Evolutionary conservation across 2,888 invertebrate species (phyloP).

Genomic region (Brachyopa scutellaris): DNA sequence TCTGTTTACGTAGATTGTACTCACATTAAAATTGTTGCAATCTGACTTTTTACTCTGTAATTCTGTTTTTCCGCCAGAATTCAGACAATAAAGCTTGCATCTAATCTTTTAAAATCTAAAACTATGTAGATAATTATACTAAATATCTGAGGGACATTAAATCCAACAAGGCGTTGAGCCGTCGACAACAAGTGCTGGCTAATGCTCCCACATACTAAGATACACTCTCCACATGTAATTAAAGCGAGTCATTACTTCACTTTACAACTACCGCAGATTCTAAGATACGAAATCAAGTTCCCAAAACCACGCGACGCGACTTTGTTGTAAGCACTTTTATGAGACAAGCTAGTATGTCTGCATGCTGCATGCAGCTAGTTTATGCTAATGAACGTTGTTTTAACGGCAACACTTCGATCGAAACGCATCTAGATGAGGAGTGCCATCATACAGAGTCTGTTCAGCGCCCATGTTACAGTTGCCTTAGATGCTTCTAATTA

Average conservation of each 20-base stretch:
- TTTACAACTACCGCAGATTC: slow-evolving; percentile 34
- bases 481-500: slow-evolving; percentile 11
- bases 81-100: no score
- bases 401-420: slow-evolving; percentile 19
- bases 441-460: neutral
- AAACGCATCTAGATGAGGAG: neutral
- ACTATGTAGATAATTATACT: no score
- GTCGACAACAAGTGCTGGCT: no score
- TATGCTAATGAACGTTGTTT: slow-evolving; percentile 50
- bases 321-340: slow-evolving; percentile 9
- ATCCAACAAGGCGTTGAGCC: no score
- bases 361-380: slow-evolving; percentile 33
- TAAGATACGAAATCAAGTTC: slow-evolving; percentile 12
- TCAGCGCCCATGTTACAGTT: neutral
- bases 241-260: slow-evolving; percentile 31
- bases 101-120: no score
- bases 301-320: neutral
- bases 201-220: slow-evolving; percentile 17
- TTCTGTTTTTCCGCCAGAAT: no score
- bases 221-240: slow-evolving; percentile 33
- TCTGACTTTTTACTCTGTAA: no score
- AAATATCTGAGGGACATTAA: no score
- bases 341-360: slow-evolving; percentile 41
- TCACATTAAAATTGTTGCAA: no score
- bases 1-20: no score